Evolutionary conservation across 1,140 invertebrate species (phyloP), one percentile per base, ranked within the genome.

Genomic region (Tyrophagus putrescentiae): DNA sequence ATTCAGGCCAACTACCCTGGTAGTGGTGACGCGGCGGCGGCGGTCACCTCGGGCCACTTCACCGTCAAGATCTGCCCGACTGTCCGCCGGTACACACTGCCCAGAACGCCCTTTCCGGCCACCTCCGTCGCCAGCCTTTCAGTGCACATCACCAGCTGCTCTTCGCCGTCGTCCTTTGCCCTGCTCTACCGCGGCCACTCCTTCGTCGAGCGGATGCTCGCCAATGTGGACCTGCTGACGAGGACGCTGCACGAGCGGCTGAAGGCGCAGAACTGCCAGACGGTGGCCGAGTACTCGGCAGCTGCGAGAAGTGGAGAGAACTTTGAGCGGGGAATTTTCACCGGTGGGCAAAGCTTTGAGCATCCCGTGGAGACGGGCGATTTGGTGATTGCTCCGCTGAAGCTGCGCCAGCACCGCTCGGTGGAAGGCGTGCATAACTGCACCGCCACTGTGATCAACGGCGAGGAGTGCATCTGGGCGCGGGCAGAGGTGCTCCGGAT

Each of bases 371-470:
- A 48, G 31, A 21, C 31, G 13, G 45, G 45, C 9, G 18, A 18
- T 21, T 48, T 48, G 7, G 45, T 48, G 45, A 6, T 48, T 48
- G 45, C 45, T 7, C 45, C 45, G 7, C 45, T 48, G 21, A 48
- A 48, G 21, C 23, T 48, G 45, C 45, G 9, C 7, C 31, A 21
- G 7, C 45, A 25, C 31, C 23, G 23, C 23, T 48, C n/a, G 23
- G 45, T 48, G 7, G 21, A 21, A 48, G 45, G 31, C n/a, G n/a
- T n/a, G n/a, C n/a, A n/a, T 7, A 7, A 7, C 31, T 21, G 45
- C 18, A 6, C 31, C 31, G 18, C 7, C 23, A 48, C 7, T 6
- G 13, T 48, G 13, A 48, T 7, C 31, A 7, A 25, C 21, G 45
- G 18, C 9, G 45, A 48, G 7, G 21, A 48, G 31, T 9, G 7